Evolutionary conservation across 2,797 vertebrate genomes (phyloP), one percentile per base, ranked within the genome.

Genomic region (Emydoidea blandingii): DNA sequence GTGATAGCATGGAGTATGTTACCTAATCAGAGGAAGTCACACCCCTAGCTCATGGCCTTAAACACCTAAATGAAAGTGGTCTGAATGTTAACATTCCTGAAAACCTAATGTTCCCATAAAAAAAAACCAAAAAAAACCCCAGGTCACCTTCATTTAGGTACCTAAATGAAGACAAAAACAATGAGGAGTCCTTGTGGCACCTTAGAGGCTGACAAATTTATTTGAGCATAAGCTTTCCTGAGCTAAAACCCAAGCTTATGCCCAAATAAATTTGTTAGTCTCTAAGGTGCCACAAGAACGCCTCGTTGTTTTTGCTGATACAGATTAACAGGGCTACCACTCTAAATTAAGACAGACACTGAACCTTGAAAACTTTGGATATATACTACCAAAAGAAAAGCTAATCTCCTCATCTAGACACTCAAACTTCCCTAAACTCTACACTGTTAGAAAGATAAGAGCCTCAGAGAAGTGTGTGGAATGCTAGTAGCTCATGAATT

Each of bases 401-500:
- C 62, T 83, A 85, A 0, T 0, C 14, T 68, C 3, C 41, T 79
- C 59, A 4, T 14, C 56, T 44, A 74, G 37, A 23, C 68, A 74
- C 10, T 44, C 37, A 74, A 44, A 74, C 27, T 86, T 23, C 31
- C 62, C 81, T 34, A 57, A 31, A 57, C 25, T 31, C 54, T 29
- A 18, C 5, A 31, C 80, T 81, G 15, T 57, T 27, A 56, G 27
- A 37, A 85, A 56, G 31, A 19, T 49, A 3, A 91, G 57, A 50
- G 83, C 29, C 23, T 74, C 54, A 27, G 41, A 92, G 85, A 81
- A 23, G 29, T 21, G 0, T 0, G 1, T 5, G 3, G 12, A 1
- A 8, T 14, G 56, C 62, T 54, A 81, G 56, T 29, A 50, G 19
- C 8, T 79, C 19, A 1, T 11, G 2, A 6, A 57, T 1, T 1